A percentile compares a stretch with the other conserved stretches of the same genome.
Evolutionary conservation across 2,888 invertebrate genomes (phyloP).

Genomic region (Hemicrepidius hirtus): DNA sequence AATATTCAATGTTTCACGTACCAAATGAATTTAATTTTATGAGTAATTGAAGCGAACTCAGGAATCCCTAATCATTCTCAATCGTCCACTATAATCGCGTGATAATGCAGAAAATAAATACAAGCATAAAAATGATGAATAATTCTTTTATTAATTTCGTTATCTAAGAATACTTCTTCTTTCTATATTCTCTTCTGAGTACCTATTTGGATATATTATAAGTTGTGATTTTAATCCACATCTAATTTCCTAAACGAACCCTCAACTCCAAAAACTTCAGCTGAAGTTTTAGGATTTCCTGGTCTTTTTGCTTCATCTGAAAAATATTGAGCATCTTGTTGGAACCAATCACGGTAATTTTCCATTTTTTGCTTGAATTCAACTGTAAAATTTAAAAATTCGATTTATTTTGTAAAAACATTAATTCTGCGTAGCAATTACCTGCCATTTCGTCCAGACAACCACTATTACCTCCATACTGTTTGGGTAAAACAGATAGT

Average conservation of each 20-base stretch:
- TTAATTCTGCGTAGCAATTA: slow-evolving; percentile 60
- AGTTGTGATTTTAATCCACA: slow-evolving; percentile 55
- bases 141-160: too few relatives aligned
- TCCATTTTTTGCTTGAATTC: slow-evolving; percentile 74
- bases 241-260: slow-evolving; percentile 64
- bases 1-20: too few relatives aligned
- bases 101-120: too few relatives aligned
- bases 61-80: too few relatives aligned
- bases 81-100: too few relatives aligned
- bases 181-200: too few relatives aligned
- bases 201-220: too few relatives aligned
- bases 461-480: slow-evolving; percentile 80
- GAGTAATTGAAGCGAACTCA: too few relatives aligned
- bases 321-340: slow-evolving; percentile 72
- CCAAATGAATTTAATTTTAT: too few relatives aligned
- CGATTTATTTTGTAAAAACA: background rate
- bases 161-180: too few relatives aligned
- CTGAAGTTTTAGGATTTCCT: slow-evolving; percentile 74
- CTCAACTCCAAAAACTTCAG: slow-evolving; percentile 74
- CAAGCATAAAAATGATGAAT: too few relatives aligned
- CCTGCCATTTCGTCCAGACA: slow-evolving; percentile 74
- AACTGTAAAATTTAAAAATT: slow-evolving; percentile 62
- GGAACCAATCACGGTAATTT: slow-evolving; percentile 73
- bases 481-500: slow-evolving; percentile 76
- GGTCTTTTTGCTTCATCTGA: slow-evolving; percentile 74